Evolutionary conservation across 1,140 invertebrate genomes (phyloP), one percentile per base, ranked within the genome.

Genomic region (Frieseomelitta varia): DNA sequence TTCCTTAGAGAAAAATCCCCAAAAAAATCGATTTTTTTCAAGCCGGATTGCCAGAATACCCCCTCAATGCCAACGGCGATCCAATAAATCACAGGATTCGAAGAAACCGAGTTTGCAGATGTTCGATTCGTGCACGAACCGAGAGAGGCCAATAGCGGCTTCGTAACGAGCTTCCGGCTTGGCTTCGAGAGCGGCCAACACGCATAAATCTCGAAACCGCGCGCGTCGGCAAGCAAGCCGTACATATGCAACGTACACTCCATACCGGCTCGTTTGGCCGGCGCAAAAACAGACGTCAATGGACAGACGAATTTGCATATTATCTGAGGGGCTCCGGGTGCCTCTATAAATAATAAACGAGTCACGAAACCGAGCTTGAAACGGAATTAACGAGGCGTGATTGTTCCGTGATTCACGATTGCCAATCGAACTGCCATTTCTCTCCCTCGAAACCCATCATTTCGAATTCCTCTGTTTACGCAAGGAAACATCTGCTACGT

Each of bases 301-400:
- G 78, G 11, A 47, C 39, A 47, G 39, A 47, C 12, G 34, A 47
- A 80, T 80, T 80, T 80, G 24, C 78, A 80, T 80, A 72, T 80
- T 71, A 80, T 80, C 78, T 27, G n/a, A 51, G 24, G 6, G 24
- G 6, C 39, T 1, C 4, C n/a, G n/a, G 19, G 2, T 17, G 8
- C 11, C 34, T 19, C n/a, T 72, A 72, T 80, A 80, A 80, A 80
- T 80, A 80, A 80, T 80, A 80, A 80, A 69, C 56, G 69, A 80
- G 67, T 71, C 67, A 72, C 78, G 78, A 71, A 61, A 67, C 47
- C 63, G 4, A 39, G 10, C 65, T 14, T 21, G 51, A 30, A 72
- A 58, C 67, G 15, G 78, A 80, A 68, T 80, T 72, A 80, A 58
- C n/a, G 24, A 2, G 3, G 2, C 67, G 78, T 27, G 67, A 79